Base-by-base conservation (phyloP, 2,888 invertebrate species). In the Heliconius hortense region DNA sequence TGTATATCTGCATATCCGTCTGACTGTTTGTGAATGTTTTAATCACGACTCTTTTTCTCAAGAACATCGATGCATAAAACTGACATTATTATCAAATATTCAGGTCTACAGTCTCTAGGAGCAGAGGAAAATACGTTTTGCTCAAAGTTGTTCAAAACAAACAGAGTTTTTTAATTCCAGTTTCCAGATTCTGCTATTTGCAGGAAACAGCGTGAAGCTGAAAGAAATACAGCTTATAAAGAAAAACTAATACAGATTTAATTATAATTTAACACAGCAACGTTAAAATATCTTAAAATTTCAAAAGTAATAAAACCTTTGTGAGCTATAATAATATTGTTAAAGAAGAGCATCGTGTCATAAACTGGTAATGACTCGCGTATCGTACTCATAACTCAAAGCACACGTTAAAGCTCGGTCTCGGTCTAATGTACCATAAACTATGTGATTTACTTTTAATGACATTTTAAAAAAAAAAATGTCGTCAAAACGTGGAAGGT, bases 331-430 rank as follows among this genome's bases (percentile, higher is more conserved):
- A 69, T 26, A 68, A 24, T 53, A 68, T 53, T 68, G 53, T 53
- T 18, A 53, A 69, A 56, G 48, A 56, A 56, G 28, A 31, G n/a
- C 31, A 2, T 48, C 69, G 69, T 56, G 69, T 69, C 69, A 31
- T 69, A 69, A 69, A 69, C 53, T 56, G n/a, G 69, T 69, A 69
- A 69, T 69, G 56, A 69, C 56, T 60, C 71, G 43, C 60, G 71
- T 71, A 71, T 60, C 39, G 18, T 2, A 71, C 71, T 43, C 62
- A 71, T 71, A 71, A 71, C 60, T 71, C 71, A 71, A 62, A 39
- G 71, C 62, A 71, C 71, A 71, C 71, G 62, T 71, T 66, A 66
- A 39, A 73, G 48, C 66, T 73, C 66, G 53, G 66, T 66, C 66
- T 48, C 73, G 53, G 66, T 73, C 66, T 48, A 73, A 66, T 53